phyloP scores from a whole-genome alignment of 1,140 invertebrate genomes.

The Littorina saxatilis region DNA sequence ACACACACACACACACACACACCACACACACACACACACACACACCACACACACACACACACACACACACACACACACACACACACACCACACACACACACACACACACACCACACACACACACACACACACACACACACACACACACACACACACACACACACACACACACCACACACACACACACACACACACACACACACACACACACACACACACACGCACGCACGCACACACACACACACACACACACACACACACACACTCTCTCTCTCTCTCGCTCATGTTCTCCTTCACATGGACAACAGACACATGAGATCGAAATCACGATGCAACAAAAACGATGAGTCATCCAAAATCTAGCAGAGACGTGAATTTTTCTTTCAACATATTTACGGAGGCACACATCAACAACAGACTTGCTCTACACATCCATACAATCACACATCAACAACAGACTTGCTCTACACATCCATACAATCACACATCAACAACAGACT shows the following conservation, averaged over 20 bases:
- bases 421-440: background rate
- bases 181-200: slow-evolving; percentile 8
- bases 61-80: background rate
- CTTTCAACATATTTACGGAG: too few relatives aligned
- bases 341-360: too few relatives aligned
- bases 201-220: slow-evolving; percentile 20
- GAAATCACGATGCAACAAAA: background rate
- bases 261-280: background rate
- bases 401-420: background rate
- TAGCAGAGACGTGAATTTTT: too few relatives aligned
- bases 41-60: background rate
- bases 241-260: slow-evolving; percentile 11
- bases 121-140: slow-evolving; percentile 18
- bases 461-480: slow-evolving; percentile 13
- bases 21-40: too few relatives aligned
- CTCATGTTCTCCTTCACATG: background rate
- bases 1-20: background rate
- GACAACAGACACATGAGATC: background rate
- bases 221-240: slow-evolving; percentile 19
- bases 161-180: too few relatives aligned
- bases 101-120: background rate
- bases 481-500: background rate
- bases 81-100: too few relatives aligned
- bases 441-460: background rate
- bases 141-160: background rate